Evolutionary conservation across 2,888 invertebrate genomes (phyloP).

Genomic region (Metacarcinus magister): DNA sequence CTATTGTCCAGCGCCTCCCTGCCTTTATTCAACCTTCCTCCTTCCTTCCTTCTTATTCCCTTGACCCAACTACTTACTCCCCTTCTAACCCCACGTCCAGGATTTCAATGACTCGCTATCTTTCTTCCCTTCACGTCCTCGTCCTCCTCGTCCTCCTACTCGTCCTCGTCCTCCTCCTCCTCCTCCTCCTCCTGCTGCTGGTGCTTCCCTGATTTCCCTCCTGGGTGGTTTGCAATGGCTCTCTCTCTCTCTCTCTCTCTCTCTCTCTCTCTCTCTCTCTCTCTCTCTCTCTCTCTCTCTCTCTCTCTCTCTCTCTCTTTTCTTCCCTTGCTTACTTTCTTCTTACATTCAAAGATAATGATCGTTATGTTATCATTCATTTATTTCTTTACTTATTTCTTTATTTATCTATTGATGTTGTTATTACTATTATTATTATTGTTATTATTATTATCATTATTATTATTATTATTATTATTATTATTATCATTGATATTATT

Average conservation of each 20-base stretch:
- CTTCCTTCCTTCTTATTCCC: not conserved
- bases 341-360: too few relatives aligned
- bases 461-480: not conserved
- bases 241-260: not conserved
- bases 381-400: not conserved
- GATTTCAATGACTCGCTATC: not conserved
- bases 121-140: not conserved
- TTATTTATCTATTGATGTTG: not conserved
- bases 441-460: not conserved
- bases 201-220: too few relatives aligned
- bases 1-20: not conserved
- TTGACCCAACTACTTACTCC: not conserved
- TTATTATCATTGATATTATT: too few relatives aligned
- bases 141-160: not conserved
- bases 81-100: too few relatives aligned
- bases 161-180: not conserved
- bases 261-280: slow-evolving; percentile 40
- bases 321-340: too few relatives aligned
- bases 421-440: not conserved
- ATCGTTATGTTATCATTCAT: not conserved
- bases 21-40: not conserved
- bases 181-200: not conserved
- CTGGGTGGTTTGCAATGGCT: too few relatives aligned
- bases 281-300: slow-evolving; percentile 50
- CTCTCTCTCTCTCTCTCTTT: slow-evolving; percentile 43